phyloP scores from a whole-genome alignment of 2,113 vertebrate genomes.

The Corydoras maculifer region DNA sequence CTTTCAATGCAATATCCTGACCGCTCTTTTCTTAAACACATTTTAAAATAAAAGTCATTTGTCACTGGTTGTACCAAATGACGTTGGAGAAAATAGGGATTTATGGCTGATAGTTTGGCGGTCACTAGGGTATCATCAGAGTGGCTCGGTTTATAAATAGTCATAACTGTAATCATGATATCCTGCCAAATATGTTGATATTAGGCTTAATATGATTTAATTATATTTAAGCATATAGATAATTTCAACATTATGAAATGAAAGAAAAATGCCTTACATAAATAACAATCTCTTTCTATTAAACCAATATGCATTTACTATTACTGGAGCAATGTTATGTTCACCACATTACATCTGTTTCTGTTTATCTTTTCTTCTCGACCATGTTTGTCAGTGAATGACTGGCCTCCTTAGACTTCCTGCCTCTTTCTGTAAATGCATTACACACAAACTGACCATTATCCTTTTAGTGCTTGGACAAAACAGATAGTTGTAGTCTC shows the following conservation, averaged over 20 bases:
- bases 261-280: too few species aligned
- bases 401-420: conserved; percentile 12
- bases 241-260: too few species aligned
- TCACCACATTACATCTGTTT: background rate
- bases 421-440: conserved; percentile 11
- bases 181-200: too few species aligned
- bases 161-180: too few species aligned
- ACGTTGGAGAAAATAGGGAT: background rate
- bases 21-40: background rate
- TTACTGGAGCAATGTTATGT: too few species aligned
- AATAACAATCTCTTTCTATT: background rate
- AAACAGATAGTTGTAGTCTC: conserved; percentile 57
- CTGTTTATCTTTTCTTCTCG: background rate
- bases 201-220: background rate
- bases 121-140: too few species aligned
- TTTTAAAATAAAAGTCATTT: background rate
- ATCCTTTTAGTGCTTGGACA: conserved; percentile 24
- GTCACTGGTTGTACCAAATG: background rate
- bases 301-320: too few species aligned
- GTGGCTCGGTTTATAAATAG: too few species aligned
- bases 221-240: background rate
- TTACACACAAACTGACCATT: conserved; percentile 39
- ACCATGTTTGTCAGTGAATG: conserved; percentile 4
- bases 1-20: background rate
- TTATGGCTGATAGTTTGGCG: too few species aligned